Conservation (phyloP, 2,888 invertebrate genomes). For the Chrysomela aeneicollis region DNA sequence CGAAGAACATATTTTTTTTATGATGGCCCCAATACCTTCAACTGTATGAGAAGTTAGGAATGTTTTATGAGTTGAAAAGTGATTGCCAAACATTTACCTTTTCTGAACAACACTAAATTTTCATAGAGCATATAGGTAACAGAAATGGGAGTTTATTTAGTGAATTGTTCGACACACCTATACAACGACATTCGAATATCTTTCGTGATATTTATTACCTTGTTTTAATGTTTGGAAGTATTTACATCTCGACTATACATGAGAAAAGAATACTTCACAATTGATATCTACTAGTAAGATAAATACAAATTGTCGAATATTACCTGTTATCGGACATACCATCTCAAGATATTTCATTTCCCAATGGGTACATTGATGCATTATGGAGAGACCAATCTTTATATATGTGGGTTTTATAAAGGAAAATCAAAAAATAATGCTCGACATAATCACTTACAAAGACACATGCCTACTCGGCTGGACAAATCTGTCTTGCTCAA, state of each 20-base stretch:
- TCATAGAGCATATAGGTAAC: background rate
- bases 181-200: background rate
- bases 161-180: background rate
- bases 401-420: constrained; percentile 41
- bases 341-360: constrained; percentile 24
- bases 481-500: background rate
- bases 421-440: constrained; percentile 40
- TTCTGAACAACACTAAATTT: too few species aligned
- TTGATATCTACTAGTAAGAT: constrained; percentile 26
- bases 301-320: constrained; percentile 29
- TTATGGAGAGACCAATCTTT: constrained; percentile 31
- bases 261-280: constrained; percentile 18
- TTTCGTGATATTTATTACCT: background rate
- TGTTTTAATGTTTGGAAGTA: constrained; percentile 1
- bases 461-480: background rate
- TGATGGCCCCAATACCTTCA: too few species aligned
- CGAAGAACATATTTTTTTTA: too few species aligned
- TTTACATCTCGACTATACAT: constrained; percentile 22
- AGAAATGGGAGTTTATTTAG: background rate
- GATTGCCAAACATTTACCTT: too few species aligned
- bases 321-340: constrained; percentile 24
- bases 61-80: too few species aligned
- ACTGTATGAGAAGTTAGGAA: too few species aligned
- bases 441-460: constrained; percentile 43
- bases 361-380: constrained; percentile 27